A percentile compares a stretch with the other conserved stretches of the same genome.
Conservation (phyloP, 2,113 vertebrate genomes). For the Lutjanus erythropterus region DNA sequence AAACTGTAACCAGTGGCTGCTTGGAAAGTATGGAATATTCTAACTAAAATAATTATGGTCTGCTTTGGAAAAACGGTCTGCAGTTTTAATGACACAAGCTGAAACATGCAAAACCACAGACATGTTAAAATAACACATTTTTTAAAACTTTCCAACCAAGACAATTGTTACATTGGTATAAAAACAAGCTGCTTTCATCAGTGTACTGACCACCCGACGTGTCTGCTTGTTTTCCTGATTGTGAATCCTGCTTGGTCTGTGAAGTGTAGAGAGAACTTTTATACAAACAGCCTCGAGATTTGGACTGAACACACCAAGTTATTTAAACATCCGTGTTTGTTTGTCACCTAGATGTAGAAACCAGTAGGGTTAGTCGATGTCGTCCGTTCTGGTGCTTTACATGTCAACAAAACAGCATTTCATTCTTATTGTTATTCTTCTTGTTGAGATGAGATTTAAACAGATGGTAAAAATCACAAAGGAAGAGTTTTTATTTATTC, state of each 20-base stretch:
- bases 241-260: neutral
- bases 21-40: neutral
- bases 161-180: too few species aligned
- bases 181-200: neutral
- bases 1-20: neutral
- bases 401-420: slow-evolving; percentile 58
- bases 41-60: neutral
- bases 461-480: neutral
- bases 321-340: slow-evolving; percentile 25
- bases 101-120: neutral
- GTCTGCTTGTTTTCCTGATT: neutral
- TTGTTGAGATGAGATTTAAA: slow-evolving; percentile 47
- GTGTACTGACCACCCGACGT: neutral
- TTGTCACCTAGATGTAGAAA: slow-evolving; percentile 28
- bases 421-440: neutral
- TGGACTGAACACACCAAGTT: slow-evolving; percentile 9
- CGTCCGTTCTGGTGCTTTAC: slow-evolving; percentile 38
- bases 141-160: neutral
- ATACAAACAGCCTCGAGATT: slow-evolving; percentile 23
- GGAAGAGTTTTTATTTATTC: slow-evolving; percentile 2
- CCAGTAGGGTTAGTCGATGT: slow-evolving; percentile 13
- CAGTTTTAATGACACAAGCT: neutral
- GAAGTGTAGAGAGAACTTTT: neutral
- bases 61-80: neutral
- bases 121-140: neutral